A percentile compares a stretch with the other conserved stretches of the same genome.
Evolutionary conservation across 2,113 vertebrate genomes (phyloP).

Genomic region (Erinaceus europaeus): DNA sequence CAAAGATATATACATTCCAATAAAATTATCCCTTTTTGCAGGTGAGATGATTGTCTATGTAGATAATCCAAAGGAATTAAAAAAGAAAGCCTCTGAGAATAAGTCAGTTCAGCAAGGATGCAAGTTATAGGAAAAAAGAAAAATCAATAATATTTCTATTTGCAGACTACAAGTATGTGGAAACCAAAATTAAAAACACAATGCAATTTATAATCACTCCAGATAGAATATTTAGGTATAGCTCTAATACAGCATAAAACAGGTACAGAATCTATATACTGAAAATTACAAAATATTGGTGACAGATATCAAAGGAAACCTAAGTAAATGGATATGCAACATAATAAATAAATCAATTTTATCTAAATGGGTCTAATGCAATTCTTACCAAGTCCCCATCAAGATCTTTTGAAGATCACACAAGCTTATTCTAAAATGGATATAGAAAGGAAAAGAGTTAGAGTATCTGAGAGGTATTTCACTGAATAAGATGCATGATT

Average conservation of each 20-base stretch:
- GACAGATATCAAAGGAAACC: background rate
- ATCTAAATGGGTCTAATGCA: background rate
- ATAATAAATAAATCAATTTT: background rate
- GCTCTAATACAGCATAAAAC: slow-evolving; percentile 21
- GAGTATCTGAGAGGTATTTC: background rate
- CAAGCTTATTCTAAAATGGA: background rate
- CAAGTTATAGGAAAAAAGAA: background rate
- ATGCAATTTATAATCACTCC: background rate
- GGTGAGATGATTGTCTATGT: background rate
- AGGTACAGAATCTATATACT: background rate
- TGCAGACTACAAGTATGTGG: slow-evolving; percentile 9
- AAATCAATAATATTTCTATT: background rate
- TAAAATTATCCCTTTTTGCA: background rate
- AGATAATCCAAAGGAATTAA: background rate
- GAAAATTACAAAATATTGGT: slow-evolving; percentile 17
- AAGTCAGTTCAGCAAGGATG: background rate
- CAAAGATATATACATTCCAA: background rate
- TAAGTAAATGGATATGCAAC: background rate
- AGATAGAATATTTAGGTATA: slow-evolving; percentile 10
- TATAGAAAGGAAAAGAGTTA: background rate
- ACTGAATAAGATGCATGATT: too few relatives aligned
- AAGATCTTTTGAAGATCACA: background rate
- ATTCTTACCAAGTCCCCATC: background rate
- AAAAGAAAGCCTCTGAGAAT: background rate
- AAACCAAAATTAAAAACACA: background rate